Base-by-base conservation (phyloP, 2,113 vertebrate genomes). In the Jaculus jaculus region DNA sequence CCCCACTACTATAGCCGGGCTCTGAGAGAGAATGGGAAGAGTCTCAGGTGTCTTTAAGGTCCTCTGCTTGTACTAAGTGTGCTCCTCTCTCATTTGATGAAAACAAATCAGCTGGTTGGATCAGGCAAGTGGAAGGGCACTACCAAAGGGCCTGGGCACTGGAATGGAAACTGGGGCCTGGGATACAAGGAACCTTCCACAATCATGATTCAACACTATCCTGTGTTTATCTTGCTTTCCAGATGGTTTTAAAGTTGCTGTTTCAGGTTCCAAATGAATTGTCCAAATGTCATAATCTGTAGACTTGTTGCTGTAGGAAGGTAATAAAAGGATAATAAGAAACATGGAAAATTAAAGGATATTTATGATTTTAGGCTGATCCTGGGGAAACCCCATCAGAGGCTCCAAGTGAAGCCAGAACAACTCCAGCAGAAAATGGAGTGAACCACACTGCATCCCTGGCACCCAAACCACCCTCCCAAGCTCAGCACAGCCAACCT, bases 341-440 rank as follows among this genome's bases (percentile, higher is more conserved):
- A 73, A 42, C 42, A 54, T 65, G 51, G 42, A 78, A 75, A 78
- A 47, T 92, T 30, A 96, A 93, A 84, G 3, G 4, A 20, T 90
- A 1, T 79, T 12, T 94, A 0, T 96, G 10, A 91, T 97, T 95
- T 85, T 97, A 99, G 99, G 96, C 98, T 92, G 99, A 99, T 82
- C 98, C 98, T 3, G 98, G 98, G n/a, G 99, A 99, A 84, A 96
- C 95, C 5, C 98, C 98, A 0, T 98, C 98, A 0, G 99, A 99
- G 87, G 98, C 98, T 7, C 99, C 98, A 28, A 98, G 87, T 95
- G 99, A 99, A 89, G 98, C 98, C 54, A 98, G 97, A 74, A 97
- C 98, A 6, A 86, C 98, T 72, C 99, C 99, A 37, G 98, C 99
- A 79, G 99, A 99, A 97, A 99, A 99, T 24, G 99, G 99, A 51